These are phyloP conservation scores for Oryzias javanicus DNA, from an alignment of 2,113 vertebrate species.

Conservation along the genomic window DNA sequence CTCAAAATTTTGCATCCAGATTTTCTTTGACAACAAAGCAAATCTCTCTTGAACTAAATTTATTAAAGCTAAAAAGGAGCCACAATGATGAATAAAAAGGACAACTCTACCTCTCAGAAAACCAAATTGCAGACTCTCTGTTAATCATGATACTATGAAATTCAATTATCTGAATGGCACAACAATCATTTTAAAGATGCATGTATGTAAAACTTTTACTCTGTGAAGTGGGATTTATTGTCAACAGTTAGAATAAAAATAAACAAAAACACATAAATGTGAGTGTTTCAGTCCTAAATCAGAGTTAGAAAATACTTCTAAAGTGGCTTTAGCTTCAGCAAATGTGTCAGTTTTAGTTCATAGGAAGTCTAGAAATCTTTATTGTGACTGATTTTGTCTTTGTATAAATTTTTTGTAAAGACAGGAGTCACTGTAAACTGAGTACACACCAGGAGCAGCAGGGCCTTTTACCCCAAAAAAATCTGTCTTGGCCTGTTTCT, in stretches of 20 bases:
- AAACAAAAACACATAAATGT: neutral
- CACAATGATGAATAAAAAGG: slow-evolving; percentile 62
- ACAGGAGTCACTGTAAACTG: slow-evolving; percentile 4
- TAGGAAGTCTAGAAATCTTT: neutral
- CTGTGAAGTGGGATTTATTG: slow-evolving; percentile 1
- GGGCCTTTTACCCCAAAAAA: slow-evolving; percentile 1
- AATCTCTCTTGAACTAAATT: slow-evolving; percentile 70
- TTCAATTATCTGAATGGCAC: slow-evolving; percentile 28
- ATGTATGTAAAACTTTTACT: slow-evolving; percentile 10
- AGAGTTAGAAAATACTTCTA: neutral
- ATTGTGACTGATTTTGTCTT: neutral
- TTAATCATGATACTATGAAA: slow-evolving; percentile 57
- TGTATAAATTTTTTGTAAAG: slow-evolving; percentile 12
- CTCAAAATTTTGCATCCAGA: slow-evolving; percentile 65
- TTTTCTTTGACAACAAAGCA: slow-evolving; percentile 63
- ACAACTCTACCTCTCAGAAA: slow-evolving; percentile 54
- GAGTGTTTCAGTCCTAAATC: neutral
- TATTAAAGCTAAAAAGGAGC: slow-evolving; percentile 55
- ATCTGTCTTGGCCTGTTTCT: slow-evolving; percentile 27
- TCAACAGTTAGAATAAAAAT: neutral
- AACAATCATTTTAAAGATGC: slow-evolving; percentile 30
- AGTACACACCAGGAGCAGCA: slow-evolving; percentile 4
- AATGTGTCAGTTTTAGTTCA: slow-evolving; percentile 1
- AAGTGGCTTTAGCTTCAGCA: neutral
- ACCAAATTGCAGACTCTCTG: slow-evolving; percentile 56